Percentiles rank a stretch among this genome's conserved stretches.
Conservation (phyloP, 2,113 vertebrate species). For the Laticauda laticaudata region DNA sequence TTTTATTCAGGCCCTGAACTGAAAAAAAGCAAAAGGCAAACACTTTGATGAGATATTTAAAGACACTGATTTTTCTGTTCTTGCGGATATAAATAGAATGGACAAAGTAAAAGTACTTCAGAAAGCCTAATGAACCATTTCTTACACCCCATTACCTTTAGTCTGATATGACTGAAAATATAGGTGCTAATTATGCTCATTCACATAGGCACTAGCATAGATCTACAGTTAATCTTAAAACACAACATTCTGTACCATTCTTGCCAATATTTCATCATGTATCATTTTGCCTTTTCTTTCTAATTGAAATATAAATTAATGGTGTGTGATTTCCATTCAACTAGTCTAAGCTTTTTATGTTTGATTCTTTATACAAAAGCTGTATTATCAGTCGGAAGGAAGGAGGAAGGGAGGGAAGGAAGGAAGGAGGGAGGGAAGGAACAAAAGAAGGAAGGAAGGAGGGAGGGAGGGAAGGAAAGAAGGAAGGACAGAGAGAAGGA, state of each 20-base stretch:
- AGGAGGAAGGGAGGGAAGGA: conserved; percentile 10
- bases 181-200: conserved; percentile 78
- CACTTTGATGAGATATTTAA: conserved; percentile 76
- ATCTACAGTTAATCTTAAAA: conserved; percentile 76
- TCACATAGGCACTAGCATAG: conserved; percentile 72
- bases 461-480: conserved; percentile 15
- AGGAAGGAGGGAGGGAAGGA: conserved; percentile 15
- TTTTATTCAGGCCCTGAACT: conserved; percentile 65
- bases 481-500: conserved; percentile 12
- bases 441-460: conserved; percentile 11
- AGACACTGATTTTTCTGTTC: conserved; percentile 70
- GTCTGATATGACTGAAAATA: conserved; percentile 81
- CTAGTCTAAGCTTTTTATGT: conserved; percentile 54
- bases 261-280: conserved; percentile 65
- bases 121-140: conserved; percentile 82
- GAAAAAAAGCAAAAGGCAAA: conserved; percentile 65
- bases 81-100: conserved; percentile 81
- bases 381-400: background rate
- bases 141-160: conserved; percentile 84
- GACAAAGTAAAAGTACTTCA: conserved; percentile 82
- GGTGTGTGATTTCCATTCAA: conserved; percentile 60
- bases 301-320: conserved; percentile 72
- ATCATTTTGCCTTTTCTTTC: conserved; percentile 67
- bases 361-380: conserved; percentile 61
- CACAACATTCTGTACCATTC: conserved; percentile 71